Percentiles rank a stretch among this genome's conserved stretches.
Evolutionary conservation across 2,888 invertebrate species (phyloP).

Genomic region (Acanthacorydalis orientalis): DNA sequence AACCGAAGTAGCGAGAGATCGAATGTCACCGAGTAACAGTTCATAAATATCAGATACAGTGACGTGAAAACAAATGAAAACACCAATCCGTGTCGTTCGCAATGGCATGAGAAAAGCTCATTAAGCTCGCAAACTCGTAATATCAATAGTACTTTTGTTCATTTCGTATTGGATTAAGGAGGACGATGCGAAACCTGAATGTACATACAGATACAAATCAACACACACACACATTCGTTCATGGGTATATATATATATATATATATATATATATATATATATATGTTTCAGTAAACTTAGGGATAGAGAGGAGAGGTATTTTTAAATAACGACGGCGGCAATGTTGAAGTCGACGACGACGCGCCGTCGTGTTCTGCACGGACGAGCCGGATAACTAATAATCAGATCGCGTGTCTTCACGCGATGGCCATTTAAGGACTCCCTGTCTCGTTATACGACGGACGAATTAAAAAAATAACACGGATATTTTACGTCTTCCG

Average conservation of each 20-base stretch:
- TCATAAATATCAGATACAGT: background rate
- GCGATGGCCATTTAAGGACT: no score
- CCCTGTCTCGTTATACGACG: no score
- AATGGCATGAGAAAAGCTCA: background rate
- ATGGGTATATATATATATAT: no score
- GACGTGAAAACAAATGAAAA: background rate
- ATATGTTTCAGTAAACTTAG: no score
- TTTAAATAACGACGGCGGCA: background rate
- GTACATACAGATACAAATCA: no score
- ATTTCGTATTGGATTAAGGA: background rate
- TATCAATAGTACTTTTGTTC: background rate
- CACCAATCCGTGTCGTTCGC: background rate
- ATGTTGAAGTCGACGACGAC: background rate
- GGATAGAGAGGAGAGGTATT: background rate
- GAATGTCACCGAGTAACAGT: background rate
- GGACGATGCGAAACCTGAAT: background rate
- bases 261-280: no score
- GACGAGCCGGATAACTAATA: background rate
- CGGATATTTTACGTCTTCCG: no score
- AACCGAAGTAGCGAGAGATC: no score
- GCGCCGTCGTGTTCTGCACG: background rate
- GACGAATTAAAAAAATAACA: no score
- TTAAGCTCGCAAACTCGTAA: background rate
- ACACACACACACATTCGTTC: no score
- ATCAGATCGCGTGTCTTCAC: background rate